phyloP scores from a whole-genome alignment of 2,888 invertebrate genomes.

The Aspidiotus destructor region DNA sequence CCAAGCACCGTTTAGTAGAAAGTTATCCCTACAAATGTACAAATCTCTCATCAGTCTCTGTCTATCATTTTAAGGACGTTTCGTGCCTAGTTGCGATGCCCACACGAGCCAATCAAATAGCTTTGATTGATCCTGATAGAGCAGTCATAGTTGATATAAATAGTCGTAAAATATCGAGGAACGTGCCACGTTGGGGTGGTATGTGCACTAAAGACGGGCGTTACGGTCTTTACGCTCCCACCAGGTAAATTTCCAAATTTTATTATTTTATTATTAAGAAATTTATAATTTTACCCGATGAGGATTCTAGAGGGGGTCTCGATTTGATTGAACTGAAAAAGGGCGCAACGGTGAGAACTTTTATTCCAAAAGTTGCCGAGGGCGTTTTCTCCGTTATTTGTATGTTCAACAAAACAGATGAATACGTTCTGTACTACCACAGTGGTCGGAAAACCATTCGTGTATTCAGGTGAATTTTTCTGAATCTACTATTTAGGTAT shows the following conservation, averaged over 20 bases:
- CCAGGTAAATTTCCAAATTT: constrained; percentile 45
- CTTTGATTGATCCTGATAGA: constrained; percentile 81
- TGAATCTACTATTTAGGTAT: background rate
- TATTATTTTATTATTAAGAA: too few species aligned
- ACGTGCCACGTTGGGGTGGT: constrained; percentile 87
- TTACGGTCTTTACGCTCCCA: constrained; percentile 83
- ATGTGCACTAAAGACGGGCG: constrained; percentile 77
- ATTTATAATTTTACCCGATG: background rate
- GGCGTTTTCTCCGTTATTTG: constrained; percentile 95
- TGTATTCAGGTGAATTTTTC: constrained; percentile 62
- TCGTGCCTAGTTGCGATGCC: constrained; percentile 67
- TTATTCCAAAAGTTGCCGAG: constrained; percentile 89
- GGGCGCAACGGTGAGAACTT: constrained; percentile 76
- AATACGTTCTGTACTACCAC: constrained; percentile 94
- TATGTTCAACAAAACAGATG: constrained; percentile 84
- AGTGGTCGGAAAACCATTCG: constrained; percentile 88
- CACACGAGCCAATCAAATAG: constrained; percentile 73
- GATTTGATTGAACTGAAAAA: constrained; percentile 86
- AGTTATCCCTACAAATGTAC: too few species aligned
- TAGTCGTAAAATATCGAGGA: constrained; percentile 74
- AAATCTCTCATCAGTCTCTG: too few species aligned
- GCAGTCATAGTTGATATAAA: constrained; percentile 82
- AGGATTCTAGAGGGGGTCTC: constrained; percentile 64
- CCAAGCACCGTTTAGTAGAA: too few species aligned
- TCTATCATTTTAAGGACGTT: constrained; percentile 52